Evolutionary conservation across 1,140 invertebrate genomes (phyloP).

Genomic region (Lordiphosa mommai): DNA sequence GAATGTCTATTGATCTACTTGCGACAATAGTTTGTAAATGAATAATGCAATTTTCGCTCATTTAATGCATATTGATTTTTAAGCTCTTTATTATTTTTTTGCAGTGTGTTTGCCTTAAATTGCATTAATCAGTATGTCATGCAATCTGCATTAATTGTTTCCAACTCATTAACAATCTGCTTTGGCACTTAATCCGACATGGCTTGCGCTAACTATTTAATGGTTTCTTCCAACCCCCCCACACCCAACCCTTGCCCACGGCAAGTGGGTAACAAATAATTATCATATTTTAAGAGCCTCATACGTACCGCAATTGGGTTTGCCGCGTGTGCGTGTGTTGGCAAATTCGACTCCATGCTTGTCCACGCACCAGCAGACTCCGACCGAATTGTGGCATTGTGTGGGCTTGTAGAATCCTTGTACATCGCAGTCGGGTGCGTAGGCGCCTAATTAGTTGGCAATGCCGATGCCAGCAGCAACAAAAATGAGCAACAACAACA

Average conservation of each 20-base stretch:
- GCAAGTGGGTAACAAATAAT: no score
- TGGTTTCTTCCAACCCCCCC: no score
- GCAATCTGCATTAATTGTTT: slow-evolving; percentile 1
- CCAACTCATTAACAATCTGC: slow-evolving; percentile 1
- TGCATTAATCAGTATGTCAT: slow-evolving; percentile 1
- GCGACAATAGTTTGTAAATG: no score
- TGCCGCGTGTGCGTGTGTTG: slow-evolving; percentile 90
- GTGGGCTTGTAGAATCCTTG: slow-evolving; percentile 92
- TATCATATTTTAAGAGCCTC: no score
- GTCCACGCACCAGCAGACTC: slow-evolving; percentile 96
- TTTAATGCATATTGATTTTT: no score
- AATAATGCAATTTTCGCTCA: no score
- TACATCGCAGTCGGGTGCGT: slow-evolving; percentile 91
- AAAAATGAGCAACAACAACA: slow-evolving; percentile 31
- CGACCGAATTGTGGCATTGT: slow-evolving; percentile 91
- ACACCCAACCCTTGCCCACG: no score
- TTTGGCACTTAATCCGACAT: slow-evolving; percentile 1
- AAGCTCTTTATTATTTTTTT: no score
- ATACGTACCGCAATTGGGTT: slow-evolving; percentile 91
- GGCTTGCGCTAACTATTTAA: background rate
- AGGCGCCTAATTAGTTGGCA: slow-evolving; percentile 83
- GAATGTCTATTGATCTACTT: no score
- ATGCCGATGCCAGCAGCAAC: slow-evolving; percentile 6
- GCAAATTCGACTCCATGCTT: slow-evolving; percentile 93
- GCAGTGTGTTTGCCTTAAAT: no score